These are phyloP conservation scores for Acheta domesticus DNA, from an alignment of 2,888 invertebrate genomes.

Conservation along the genomic window DNA sequence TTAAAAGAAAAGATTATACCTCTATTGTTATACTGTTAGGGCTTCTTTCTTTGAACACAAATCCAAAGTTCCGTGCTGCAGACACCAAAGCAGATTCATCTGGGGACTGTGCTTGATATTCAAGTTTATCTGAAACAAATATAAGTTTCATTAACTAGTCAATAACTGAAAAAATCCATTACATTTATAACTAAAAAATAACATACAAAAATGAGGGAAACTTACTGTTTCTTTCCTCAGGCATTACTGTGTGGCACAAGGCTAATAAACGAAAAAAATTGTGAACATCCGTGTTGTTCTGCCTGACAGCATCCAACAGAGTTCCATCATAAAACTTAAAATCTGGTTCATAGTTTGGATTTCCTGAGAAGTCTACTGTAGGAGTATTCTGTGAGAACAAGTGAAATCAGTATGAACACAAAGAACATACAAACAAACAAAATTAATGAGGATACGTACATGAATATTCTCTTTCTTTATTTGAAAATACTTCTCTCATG, in stretches of 20 bases:
- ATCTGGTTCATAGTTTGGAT: slow-evolving; percentile 84
- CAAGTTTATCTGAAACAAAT: slow-evolving; percentile 53
- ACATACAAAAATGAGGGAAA: not conserved
- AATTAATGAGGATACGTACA: not conserved
- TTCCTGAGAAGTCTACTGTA: slow-evolving; percentile 90
- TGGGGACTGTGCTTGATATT: slow-evolving; percentile 93
- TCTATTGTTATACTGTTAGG: slow-evolving; percentile 91
- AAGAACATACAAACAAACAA: not conserved
- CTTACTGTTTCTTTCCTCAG: slow-evolving; percentile 76
- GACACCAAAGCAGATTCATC: slow-evolving; percentile 97
- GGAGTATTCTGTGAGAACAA: slow-evolving; percentile 61
- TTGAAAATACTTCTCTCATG: not conserved
- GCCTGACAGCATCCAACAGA: slow-evolving; percentile 76
- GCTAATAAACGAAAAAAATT: slow-evolving; percentile 90
- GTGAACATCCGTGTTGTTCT: slow-evolving; percentile 70
- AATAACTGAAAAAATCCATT: not conserved
- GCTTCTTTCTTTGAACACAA: slow-evolving; percentile 91
- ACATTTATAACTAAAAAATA: slow-evolving; percentile 26
- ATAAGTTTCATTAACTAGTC: not conserved
- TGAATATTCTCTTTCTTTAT: not conserved
- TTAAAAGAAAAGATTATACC: slow-evolving; percentile 48
- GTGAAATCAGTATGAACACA: not conserved
- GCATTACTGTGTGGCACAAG: slow-evolving; percentile 98
- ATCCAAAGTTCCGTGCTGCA: slow-evolving; percentile 97
- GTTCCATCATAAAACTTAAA: slow-evolving; percentile 92